A percentile compares a stretch with the other conserved stretches of the same genome.
Evolutionary conservation across 2,797 vertebrate genomes (phyloP).

Genomic region (Ptychobarbus kaznakovi): DNA sequence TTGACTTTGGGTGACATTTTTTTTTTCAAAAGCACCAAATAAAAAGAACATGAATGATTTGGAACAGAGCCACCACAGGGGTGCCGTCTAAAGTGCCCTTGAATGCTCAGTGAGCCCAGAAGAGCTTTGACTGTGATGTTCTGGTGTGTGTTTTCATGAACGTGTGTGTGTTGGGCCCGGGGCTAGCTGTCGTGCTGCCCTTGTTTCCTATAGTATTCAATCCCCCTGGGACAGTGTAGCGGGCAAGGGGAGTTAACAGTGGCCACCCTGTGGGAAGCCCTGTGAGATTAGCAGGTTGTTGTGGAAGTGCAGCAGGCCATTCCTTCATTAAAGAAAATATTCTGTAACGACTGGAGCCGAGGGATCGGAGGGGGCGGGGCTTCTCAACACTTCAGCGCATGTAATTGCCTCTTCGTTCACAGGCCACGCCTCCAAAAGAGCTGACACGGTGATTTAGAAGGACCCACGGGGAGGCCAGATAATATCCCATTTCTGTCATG

Average conservation of each 20-base stretch:
- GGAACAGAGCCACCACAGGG: constrained; percentile 11
- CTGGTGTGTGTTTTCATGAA: not conserved
- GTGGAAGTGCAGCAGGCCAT: constrained; percentile 68
- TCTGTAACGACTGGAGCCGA: constrained; percentile 69
- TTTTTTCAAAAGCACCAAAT: not conserved
- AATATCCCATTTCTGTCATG: constrained; percentile 30
- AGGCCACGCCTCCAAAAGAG: constrained; percentile 65
- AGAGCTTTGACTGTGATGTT: constrained; percentile 19
- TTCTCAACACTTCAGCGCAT: constrained; percentile 69
- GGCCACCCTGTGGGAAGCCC: constrained; percentile 56
- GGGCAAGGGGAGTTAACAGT: constrained; percentile 50
- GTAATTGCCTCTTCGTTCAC: constrained; percentile 73
- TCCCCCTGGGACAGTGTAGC: constrained; percentile 60
- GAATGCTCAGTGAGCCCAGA: constrained; percentile 47
- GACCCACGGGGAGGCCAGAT: not conserved
- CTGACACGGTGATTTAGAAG: constrained; percentile 48
- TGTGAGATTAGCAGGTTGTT: constrained; percentile 83
- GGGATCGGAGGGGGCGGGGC: constrained; percentile 57
- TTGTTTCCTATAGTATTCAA: constrained; percentile 22
- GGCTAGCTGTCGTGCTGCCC: constrained; percentile 47
- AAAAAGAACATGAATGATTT: constrained; percentile 33
- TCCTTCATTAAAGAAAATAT: constrained; percentile 77
- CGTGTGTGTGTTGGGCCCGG: constrained; percentile 27
- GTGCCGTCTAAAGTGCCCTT: constrained; percentile 36
- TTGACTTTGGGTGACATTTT: not conserved